Conservation (phyloP, 2,888 invertebrate genomes). For the Trichogramma dendrolimi region DNA sequence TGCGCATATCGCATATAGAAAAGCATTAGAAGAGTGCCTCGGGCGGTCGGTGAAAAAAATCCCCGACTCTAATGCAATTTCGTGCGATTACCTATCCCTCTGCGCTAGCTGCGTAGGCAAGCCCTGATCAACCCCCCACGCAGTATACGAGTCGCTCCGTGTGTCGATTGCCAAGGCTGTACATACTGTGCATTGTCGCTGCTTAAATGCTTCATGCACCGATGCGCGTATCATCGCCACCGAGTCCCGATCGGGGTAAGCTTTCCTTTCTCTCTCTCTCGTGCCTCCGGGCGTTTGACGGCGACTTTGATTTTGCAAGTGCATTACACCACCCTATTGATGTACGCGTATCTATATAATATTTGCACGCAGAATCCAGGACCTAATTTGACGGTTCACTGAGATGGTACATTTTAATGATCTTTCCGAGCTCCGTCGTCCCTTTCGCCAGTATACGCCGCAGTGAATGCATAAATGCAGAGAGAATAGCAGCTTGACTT, state of each 20-base stretch:
- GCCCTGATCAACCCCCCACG: conserved; percentile 32
- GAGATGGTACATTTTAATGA: conserved; percentile 28
- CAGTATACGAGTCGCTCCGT: conserved; percentile 17
- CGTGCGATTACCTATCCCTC: conserved; percentile 43
- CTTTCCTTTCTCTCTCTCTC: conserved; percentile 37
- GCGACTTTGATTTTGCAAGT: conserved; percentile 19
- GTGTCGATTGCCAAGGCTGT: not conserved
- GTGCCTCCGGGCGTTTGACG: too few relatives aligned
- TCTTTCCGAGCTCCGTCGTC: not conserved
- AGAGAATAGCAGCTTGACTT: not conserved
- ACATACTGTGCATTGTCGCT: conserved; percentile 45
- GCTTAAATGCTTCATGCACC: conserved; percentile 53
- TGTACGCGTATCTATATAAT: not conserved
- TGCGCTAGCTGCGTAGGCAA: conserved; percentile 37
- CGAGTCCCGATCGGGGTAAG: conserved; percentile 48
- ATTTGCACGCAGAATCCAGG: conserved; percentile 14
- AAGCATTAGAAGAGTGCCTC: not conserved
- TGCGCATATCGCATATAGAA: not conserved
- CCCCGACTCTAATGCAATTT: conserved; percentile 49
- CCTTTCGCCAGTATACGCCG: not conserved
- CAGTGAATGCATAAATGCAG: not conserved
- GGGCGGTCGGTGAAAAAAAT: conserved; percentile 39
- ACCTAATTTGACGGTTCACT: conserved; percentile 27
- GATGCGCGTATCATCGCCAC: conserved; percentile 44
- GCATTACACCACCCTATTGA: not conserved